These are phyloP conservation scores for Pediacus dermestoides DNA, from an alignment of 2,888 invertebrate genomes.

Conservation along the genomic window DNA sequence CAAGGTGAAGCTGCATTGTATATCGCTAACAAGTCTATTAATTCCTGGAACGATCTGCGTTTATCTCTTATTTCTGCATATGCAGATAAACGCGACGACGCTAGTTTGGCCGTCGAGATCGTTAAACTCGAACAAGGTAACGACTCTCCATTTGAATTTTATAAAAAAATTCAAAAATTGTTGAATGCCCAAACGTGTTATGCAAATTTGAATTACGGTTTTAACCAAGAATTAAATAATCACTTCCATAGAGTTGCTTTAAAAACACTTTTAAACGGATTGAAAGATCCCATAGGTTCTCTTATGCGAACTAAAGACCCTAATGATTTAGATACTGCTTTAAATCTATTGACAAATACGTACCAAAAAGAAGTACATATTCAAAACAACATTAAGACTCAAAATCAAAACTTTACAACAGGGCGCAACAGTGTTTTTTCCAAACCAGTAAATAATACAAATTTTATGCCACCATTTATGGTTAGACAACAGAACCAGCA, in stretches of 20 bases:
- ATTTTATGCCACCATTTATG: no score
- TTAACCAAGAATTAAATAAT: background rate
- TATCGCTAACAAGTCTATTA: background rate
- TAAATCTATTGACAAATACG: conserved; percentile 9
- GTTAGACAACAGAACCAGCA: no score
- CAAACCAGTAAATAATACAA: no score
- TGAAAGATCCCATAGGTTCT: conserved; percentile 10
- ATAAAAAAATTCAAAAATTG: conserved; percentile 1
- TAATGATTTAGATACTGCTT: conserved; percentile 5
- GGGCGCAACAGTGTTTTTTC: no score
- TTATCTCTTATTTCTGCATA: background rate
- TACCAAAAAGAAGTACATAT: conserved; percentile 8
- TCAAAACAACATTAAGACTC: background rate
- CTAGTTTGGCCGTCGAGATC: background rate
- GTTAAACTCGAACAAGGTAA: background rate
- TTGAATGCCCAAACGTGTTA: background rate
- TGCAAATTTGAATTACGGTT: conserved; percentile 2
- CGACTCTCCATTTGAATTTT: conserved; percentile 1
- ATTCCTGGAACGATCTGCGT: background rate
- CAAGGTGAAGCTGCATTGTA: background rate
- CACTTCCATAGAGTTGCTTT: conserved; percentile 6
- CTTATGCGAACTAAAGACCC: conserved; percentile 12
- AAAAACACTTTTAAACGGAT: conserved; percentile 8
- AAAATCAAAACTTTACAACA: no score
- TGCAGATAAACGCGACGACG: conserved; percentile 1